These are phyloP conservation scores for Notamacropus eugenii DNA, from an alignment of 2,797 vertebrate genomes.

Conservation along the genomic window DNA sequence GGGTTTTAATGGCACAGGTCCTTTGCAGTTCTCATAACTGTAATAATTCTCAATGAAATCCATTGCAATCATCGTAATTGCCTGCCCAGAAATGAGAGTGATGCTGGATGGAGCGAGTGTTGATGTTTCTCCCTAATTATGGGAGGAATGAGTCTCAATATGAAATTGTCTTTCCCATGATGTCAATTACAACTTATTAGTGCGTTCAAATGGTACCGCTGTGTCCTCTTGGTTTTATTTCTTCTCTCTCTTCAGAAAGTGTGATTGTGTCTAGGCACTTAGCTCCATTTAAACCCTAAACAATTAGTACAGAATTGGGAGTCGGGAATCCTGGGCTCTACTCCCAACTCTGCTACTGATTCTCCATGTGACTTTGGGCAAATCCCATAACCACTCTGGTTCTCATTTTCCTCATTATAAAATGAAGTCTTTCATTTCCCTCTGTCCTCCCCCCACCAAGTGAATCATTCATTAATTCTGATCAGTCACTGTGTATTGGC, in stretches of 20 bases:
- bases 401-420: neutral
- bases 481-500: neutral
- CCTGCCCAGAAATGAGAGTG: constrained; percentile 6
- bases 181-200: neutral
- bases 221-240: neutral
- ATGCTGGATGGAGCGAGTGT: neutral
- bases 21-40: constrained; percentile 41
- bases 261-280: neutral
- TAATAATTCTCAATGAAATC: constrained; percentile 51
- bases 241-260: neutral
- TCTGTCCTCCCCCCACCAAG: neutral
- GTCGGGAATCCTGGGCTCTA: neutral
- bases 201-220: neutral
- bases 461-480: neutral
- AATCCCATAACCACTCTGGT: no score
- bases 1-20: constrained; percentile 75
- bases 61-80: neutral
- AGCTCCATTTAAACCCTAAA: neutral
- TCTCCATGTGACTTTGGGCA: neutral
- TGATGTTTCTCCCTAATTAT: neutral
- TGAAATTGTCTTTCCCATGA: neutral
- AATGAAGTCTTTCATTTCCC: neutral
- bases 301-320: neutral
- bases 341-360: neutral
- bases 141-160: neutral